Evolutionary conservation across 1,140 invertebrate genomes (phyloP), one percentile per base, ranked within the genome.

Genomic region (Bombus polaris): DNA sequence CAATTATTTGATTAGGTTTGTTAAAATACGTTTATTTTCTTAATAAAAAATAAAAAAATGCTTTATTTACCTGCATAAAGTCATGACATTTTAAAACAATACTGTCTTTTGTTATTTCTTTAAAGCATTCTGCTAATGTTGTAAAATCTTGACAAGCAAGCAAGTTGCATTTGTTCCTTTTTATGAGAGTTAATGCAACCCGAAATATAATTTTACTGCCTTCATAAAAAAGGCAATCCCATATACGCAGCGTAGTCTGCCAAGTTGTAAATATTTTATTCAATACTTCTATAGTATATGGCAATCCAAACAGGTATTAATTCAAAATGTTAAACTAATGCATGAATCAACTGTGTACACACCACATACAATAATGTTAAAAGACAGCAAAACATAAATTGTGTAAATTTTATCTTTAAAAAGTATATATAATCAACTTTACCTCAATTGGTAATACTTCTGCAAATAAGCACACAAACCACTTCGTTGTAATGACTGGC

Each of bases 191-290:
- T 71, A 99, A 92, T 87, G 97, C 97, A n/a, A 98, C 98, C 91
- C 98, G 96, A 91, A 98, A 98, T 32, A 99, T 94, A 85, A 98
- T 96, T 94, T 98, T 99, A 65, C 97, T 97, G 37, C 99, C 98
- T 95, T 99, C 98, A 89, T 98, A 97, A 94, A 99, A 99, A 68
- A 99, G 95, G 92, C 98, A 99, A 94, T 99, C 99, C 98, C 98
- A 99, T 93, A 99, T 97, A 91, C 98, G 96, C 5, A 99, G 94
- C 59, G 98, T 98, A 47, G 98, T 99, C 96, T 97, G 93, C n/a
- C 93, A 94, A 82, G 89, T 88, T 44, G 87, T 75, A 79, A 86
- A 62, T 35, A 77, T 86, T 81, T 88, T 85, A 89, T 78, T 77
- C 75, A 66, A 18, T 47, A 78, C 44, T 87, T 88, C 83, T 74